Evolutionary conservation across 2,797 vertebrate genomes (phyloP).

Genomic region (Hoplostethus atlanticus): DNA sequence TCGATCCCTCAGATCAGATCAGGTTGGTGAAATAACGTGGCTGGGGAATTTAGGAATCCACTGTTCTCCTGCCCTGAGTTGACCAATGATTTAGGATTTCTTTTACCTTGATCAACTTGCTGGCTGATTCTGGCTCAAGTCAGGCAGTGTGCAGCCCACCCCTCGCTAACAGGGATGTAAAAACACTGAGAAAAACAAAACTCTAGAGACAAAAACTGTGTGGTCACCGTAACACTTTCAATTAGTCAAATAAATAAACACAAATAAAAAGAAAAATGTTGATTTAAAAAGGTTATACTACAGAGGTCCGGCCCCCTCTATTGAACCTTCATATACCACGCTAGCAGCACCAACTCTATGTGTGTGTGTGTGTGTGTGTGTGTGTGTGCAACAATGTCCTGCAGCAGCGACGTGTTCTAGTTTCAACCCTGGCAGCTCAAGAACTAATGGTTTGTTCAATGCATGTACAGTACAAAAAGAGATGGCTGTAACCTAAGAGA

Average conservation of each 20-base stretch:
- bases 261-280: conserved; percentile 43
- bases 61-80: conserved; percentile 47
- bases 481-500: conserved; percentile 48
- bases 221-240: conserved; percentile 42
- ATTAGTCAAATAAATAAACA: conserved; percentile 72
- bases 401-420: conserved; percentile 32
- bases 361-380: conserved; percentile 7
- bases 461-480: conserved; percentile 70
- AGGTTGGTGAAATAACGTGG: conserved; percentile 12
- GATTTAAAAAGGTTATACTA: conserved; percentile 68
- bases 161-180: conserved; percentile 27
- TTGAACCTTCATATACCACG: conserved; percentile 69
- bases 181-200: conserved; percentile 34
- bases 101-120: conserved; percentile 39
- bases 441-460: conserved; percentile 57
- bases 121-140: conserved; percentile 26
- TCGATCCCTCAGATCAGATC: conserved; percentile 7
- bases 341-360: conserved; percentile 58
- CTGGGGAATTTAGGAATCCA: neutral
- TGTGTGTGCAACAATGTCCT: conserved; percentile 46
- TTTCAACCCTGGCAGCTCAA: conserved; percentile 50
- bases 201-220: conserved; percentile 27
- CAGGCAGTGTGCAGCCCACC: conserved; percentile 41
- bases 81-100: conserved; percentile 15
- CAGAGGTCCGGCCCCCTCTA: conserved; percentile 85